Evolutionary conservation across 2,888 invertebrate species (phyloP).

Genomic region (Labia minor): DNA sequence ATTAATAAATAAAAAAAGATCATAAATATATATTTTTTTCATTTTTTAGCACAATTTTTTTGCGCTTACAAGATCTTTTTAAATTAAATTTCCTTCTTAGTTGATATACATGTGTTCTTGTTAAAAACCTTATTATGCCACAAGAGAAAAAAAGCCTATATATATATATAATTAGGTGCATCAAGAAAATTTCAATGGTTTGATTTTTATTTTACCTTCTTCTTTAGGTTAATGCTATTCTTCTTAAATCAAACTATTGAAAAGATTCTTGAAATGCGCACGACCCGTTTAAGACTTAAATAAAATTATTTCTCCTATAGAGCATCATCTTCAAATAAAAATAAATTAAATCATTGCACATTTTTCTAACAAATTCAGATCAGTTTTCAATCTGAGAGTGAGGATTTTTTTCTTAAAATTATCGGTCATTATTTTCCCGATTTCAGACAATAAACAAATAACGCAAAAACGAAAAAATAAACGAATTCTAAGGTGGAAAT

Average conservation of each 20-base stretch:
- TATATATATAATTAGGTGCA: not conserved
- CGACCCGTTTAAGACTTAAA: conserved; percentile 8
- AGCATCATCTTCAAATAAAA: conserved; percentile 8
- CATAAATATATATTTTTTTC: not conserved
- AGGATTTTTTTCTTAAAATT: not conserved
- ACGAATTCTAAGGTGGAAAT: conserved; percentile 13
- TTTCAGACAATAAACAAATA: conserved; percentile 13
- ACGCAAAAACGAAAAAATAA: conserved; percentile 5
- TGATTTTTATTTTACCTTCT: not conserved
- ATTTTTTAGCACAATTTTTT: not conserved
- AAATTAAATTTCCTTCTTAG: not conserved
- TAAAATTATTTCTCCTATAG: conserved; percentile 5
- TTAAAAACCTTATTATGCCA: conserved; percentile 1
- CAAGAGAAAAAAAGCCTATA: conserved; percentile 9
- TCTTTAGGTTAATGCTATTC: not conserved
- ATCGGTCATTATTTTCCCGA: conserved; percentile 6
- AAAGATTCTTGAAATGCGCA: not conserved
- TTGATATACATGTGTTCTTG: not conserved
- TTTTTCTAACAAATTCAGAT: conserved; percentile 4
- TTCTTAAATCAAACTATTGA: not conserved
- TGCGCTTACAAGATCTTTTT: not conserved
- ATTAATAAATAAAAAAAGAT: conserved; percentile 7
- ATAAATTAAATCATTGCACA: conserved; percentile 13
- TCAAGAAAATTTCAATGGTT: not conserved
- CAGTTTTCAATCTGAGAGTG: not conserved